A percentile compares a stretch with the other conserved stretches of the same genome.
These are phyloP conservation scores for Drosophila virilis DNA, from an alignment of 1,140 invertebrate genomes.

Conservation along the genomic window DNA sequence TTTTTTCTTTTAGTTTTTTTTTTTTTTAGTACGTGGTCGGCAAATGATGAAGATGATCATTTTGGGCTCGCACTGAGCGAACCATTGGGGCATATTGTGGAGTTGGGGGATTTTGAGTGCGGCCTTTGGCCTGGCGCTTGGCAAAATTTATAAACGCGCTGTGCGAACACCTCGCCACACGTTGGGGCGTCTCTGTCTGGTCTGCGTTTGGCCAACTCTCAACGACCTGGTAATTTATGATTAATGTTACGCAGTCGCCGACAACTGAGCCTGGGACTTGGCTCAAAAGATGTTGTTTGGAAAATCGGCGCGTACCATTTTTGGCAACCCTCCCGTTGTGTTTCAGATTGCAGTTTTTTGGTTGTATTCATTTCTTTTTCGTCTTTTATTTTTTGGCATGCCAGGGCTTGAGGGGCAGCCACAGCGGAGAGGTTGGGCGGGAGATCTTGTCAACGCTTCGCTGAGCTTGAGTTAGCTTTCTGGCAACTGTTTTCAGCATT, in stretches of 20 bases:
- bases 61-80: conserved; percentile 44
- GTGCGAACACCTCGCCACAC: conserved; percentile 78
- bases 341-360: conserved; percentile 62
- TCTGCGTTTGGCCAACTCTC: conserved; percentile 51
- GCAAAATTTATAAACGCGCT: conserved; percentile 80
- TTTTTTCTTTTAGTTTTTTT: conserved; percentile 7
- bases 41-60: conserved; percentile 79
- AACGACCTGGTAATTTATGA: conserved; percentile 82
- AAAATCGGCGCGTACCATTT: conserved; percentile 71
- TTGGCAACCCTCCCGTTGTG: conserved; percentile 79
- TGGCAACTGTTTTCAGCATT: conserved; percentile 17
- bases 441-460: conserved; percentile 75
- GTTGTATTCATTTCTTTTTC: background rate
- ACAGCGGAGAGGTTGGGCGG: conserved; percentile 14
- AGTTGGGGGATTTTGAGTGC: background rate
- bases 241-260: conserved; percentile 72
- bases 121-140: conserved; percentile 66
- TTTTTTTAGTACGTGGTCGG: conserved; percentile 65
- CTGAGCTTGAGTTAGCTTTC: conserved; percentile 47
- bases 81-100: background rate
- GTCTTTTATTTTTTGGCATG: background rate
- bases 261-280: conserved; percentile 40
- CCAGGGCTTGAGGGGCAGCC: background rate
- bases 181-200: conserved; percentile 66
- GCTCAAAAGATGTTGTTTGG: conserved; percentile 42